Evolutionary conservation across 2,113 vertebrate genomes (phyloP).

Genomic region (Mesembrinibis cayennensis): DNA sequence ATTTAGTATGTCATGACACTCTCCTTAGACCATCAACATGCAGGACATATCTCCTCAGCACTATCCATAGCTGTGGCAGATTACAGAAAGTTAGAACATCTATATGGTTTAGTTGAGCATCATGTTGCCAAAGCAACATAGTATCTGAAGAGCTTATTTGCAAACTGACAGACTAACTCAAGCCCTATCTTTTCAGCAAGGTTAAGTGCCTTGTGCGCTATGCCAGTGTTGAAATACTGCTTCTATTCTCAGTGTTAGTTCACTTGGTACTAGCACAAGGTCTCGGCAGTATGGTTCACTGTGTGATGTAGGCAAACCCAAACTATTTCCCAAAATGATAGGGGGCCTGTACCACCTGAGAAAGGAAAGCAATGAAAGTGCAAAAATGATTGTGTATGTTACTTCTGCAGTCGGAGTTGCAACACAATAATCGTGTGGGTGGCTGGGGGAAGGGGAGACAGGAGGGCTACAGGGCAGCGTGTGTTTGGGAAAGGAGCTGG

Average conservation of each 20-base stretch:
- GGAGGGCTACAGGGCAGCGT: background rate
- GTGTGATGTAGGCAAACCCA: accelerated
- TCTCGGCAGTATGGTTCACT: background rate
- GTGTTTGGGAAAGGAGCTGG: background rate
- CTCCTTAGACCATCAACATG: background rate
- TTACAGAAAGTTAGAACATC: background rate
- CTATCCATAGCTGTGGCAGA: background rate
- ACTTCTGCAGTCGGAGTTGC: background rate
- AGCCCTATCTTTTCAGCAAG: background rate
- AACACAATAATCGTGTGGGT: background rate
- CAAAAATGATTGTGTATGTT: background rate
- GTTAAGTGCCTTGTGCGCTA: background rate
- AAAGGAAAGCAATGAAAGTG: background rate
- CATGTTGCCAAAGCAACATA: background rate
- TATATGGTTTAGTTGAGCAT: background rate
- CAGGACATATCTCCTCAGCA: background rate
- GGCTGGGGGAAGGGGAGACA: background rate
- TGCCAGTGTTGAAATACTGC: background rate
- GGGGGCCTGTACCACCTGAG: background rate
- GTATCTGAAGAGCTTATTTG: background rate
- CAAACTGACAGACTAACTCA: background rate
- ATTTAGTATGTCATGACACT: background rate
- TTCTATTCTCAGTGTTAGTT: background rate
- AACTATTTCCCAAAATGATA: background rate
- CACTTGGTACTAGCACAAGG: background rate